Evolutionary conservation across 2,113 vertebrate genomes (phyloP).

Genomic region (Prionailurus bengalensis): DNA sequence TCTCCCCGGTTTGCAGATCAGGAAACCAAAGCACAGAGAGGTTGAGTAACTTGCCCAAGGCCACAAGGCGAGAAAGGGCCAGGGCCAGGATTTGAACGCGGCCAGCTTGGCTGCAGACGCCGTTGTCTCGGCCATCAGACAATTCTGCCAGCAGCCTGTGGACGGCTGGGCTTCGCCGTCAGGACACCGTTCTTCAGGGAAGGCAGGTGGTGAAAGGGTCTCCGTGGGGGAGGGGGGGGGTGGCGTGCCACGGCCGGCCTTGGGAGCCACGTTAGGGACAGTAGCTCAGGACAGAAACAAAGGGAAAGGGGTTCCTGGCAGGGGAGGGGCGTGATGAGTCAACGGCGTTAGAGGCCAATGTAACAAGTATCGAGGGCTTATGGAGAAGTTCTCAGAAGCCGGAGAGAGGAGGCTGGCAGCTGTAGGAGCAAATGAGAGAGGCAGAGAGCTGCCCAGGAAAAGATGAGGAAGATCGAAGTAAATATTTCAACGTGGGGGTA

Average conservation of each 20-base stretch:
- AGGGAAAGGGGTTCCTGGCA: neutral
- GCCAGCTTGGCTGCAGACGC: neutral
- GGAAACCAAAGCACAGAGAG: neutral
- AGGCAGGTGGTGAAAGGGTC: neutral
- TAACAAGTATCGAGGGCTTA: neutral
- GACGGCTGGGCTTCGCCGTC: rapidly evolving
- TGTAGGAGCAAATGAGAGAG: neutral
- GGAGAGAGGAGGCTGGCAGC: neutral
- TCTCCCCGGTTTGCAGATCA: neutral
- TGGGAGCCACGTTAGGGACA: neutral
- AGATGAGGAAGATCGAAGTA: neutral
- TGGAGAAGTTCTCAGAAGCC: neutral
- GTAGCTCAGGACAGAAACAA: neutral
- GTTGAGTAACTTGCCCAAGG: neutral
- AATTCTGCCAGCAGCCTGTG: too few species aligned
- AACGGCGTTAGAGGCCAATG: neutral
- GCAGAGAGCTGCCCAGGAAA: neutral
- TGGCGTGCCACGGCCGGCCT: rapidly evolving
- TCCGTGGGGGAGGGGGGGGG: too few species aligned
- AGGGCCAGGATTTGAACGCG: neutral
- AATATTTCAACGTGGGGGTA: neutral
- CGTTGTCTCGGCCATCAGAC: too few species aligned
- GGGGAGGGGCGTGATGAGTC: neutral
- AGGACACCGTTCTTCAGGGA: neutral
- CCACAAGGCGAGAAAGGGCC: neutral